phyloP scores from a whole-genome alignment of 2,888 invertebrate genomes.

The Alitta virens region DNA sequence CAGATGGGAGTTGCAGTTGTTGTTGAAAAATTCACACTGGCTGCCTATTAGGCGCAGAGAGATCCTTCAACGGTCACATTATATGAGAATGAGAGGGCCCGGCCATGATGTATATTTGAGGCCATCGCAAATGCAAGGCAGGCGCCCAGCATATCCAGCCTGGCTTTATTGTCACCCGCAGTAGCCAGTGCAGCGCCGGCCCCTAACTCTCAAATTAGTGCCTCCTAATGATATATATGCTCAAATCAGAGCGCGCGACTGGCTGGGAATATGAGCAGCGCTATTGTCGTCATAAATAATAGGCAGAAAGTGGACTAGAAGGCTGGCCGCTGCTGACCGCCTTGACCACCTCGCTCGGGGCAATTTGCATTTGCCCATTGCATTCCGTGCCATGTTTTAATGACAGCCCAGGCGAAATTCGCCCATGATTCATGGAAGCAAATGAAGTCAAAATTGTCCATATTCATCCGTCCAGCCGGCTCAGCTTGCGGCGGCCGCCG shows the following conservation, averaged over 20 bases:
- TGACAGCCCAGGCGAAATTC: conserved; percentile 12
- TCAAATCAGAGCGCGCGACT: not conserved
- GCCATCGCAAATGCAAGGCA: too few relatives aligned
- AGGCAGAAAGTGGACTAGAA: too few relatives aligned
- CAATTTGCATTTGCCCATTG: not conserved
- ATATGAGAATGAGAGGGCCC: too few relatives aligned
- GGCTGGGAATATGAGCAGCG: too few relatives aligned
- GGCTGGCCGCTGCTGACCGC: too few relatives aligned
- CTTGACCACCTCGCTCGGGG: not conserved
- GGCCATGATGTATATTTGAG: too few relatives aligned
- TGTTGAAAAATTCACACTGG: too few relatives aligned
- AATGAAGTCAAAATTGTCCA: conserved; percentile 13
- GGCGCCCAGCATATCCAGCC: not conserved
- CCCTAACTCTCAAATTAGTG: conserved; percentile 12
- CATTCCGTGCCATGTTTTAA: conserved; percentile 1
- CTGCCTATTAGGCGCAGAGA: too few relatives aligned
- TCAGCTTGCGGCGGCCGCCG: not conserved
- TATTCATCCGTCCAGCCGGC: conserved; percentile 5
- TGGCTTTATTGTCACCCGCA: not conserved
- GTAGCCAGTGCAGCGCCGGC: conserved; percentile 2
- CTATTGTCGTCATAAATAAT: too few relatives aligned
- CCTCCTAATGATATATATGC: conserved; percentile 18
- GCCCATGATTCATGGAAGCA: conserved; percentile 17
- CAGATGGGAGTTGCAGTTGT: too few relatives aligned
- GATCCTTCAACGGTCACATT: too few relatives aligned